Conservation (phyloP, 1,140 invertebrate genomes). For the Ladona fulva region DNA sequence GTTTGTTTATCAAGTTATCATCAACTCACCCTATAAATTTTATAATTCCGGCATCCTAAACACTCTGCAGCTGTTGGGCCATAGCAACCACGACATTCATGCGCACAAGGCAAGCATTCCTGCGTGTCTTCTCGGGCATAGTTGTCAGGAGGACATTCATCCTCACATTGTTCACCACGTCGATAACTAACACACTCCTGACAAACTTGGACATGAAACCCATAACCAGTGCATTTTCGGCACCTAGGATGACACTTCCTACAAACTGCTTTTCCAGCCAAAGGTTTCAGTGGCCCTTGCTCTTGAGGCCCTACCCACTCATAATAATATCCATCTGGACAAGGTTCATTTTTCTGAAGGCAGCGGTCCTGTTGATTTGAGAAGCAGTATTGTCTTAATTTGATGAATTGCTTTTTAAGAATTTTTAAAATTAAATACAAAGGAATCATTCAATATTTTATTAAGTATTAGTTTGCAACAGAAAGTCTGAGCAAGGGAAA, state of each 20-base stretch:
- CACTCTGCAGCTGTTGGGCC: slow-evolving; percentile 73
- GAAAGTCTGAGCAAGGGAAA: too few species aligned
- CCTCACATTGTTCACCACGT: slow-evolving; percentile 80
- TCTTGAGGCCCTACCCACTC: slow-evolving; percentile 73
- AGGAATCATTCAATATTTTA: too few species aligned
- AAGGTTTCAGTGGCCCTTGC: slow-evolving; percentile 52
- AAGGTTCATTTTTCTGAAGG: slow-evolving; percentile 67
- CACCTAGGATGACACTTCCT: slow-evolving; percentile 85
- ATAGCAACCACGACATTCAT: slow-evolving; percentile 73
- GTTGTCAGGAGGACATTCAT: slow-evolving; percentile 71
- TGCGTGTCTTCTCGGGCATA: slow-evolving; percentile 64
- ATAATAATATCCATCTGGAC: slow-evolving; percentile 73
- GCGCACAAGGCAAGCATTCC: slow-evolving; percentile 67
- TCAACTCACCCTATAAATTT: slow-evolving; percentile 54
- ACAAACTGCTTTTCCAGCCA: slow-evolving; percentile 74
- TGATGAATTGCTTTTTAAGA: too few species aligned
- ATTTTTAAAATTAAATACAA: too few species aligned
- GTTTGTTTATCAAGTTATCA: neutral
- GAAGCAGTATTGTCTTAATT: too few species aligned
- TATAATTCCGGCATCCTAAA: slow-evolving; percentile 72
- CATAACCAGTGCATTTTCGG: slow-evolving; percentile 78
- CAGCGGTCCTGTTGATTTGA: slow-evolving; percentile 48
- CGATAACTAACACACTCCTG: slow-evolving; percentile 77
- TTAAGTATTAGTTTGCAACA: too few species aligned
- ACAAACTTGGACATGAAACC: slow-evolving; percentile 75